Conservation (phyloP, 2,797 vertebrate species). For the Pogoniulus pusillus region DNA sequence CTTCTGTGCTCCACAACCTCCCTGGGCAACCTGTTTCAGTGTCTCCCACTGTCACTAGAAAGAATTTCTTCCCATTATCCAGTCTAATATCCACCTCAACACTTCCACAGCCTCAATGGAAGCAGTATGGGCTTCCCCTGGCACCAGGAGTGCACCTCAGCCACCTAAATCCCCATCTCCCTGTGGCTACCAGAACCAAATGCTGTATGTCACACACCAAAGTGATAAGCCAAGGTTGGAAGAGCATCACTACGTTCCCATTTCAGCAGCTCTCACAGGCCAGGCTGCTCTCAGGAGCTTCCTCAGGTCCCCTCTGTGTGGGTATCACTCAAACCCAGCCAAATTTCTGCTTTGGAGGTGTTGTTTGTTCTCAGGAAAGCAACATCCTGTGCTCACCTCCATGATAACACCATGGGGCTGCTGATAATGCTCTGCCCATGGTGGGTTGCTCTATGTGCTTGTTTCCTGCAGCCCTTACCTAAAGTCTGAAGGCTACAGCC, state of each 20-base stretch:
- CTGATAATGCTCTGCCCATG: accelerated
- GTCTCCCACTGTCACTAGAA: no score
- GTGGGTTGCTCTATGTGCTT: accelerated
- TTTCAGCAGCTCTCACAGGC: neutral
- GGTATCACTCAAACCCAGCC: neutral
- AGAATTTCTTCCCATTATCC: no score
- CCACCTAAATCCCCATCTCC: neutral
- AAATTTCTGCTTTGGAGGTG: neutral
- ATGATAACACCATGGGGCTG: neutral
- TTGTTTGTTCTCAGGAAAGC: accelerated
- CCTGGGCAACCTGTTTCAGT: no score
- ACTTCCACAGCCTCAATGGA: accelerated
- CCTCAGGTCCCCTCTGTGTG: no score
- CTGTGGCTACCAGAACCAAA: neutral
- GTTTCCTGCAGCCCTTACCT: accelerated
- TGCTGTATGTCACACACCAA: accelerated
- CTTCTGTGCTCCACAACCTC: no score
- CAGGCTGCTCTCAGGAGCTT: neutral
- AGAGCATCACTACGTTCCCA: neutral
- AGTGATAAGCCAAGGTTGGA: neutral
- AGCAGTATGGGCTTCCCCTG: accelerated
- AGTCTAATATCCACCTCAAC: neutral
- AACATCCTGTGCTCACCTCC: neutral
- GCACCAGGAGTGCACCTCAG: accelerated
- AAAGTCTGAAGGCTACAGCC: neutral